Evolutionary conservation across 2,113 vertebrate species (phyloP).

Genomic region (Muscicapa adusta): DNA sequence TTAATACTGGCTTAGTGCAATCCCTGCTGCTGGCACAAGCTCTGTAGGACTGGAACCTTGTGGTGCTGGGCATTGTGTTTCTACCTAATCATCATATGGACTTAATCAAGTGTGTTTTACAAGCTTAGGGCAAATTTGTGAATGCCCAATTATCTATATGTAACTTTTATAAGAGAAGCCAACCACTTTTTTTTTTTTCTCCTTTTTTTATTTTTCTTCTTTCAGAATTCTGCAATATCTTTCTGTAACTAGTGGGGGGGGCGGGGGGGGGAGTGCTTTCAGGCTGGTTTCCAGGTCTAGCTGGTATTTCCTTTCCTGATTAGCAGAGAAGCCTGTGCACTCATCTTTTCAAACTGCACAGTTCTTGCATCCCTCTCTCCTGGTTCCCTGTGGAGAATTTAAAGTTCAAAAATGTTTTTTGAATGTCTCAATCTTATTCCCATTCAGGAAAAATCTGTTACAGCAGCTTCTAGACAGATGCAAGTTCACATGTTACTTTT

Average conservation of each 20-base stretch:
- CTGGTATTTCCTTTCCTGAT: background rate
- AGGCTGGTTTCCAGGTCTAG: background rate
- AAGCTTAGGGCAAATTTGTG: slow-evolving; percentile 20
- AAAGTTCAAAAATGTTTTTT: background rate
- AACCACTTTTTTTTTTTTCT: background rate
- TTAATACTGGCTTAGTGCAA: background rate
- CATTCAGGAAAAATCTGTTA: background rate
- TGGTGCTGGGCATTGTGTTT: background rate
- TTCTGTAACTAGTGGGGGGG: background rate
- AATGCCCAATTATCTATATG: background rate
- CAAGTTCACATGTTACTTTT: background rate
- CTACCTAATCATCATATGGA: background rate
- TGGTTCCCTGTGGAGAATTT: background rate
- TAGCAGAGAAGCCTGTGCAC: background rate
- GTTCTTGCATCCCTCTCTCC: background rate
- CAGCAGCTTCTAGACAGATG: background rate
- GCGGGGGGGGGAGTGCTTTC: background rate
- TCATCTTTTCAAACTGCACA: background rate
- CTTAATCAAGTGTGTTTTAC: slow-evolving; percentile 24
- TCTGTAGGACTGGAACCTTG: background rate
- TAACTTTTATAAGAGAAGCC: background rate
- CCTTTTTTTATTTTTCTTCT: too few relatives aligned
- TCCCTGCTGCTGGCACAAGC: slow-evolving; percentile 36
- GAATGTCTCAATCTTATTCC: background rate
- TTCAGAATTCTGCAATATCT: background rate